Percentiles rank a stretch among this genome's conserved stretches.
These are phyloP conservation scores for Drosophila bifasciata DNA, from an alignment of 1,140 invertebrate species.

Conservation along the genomic window DNA sequence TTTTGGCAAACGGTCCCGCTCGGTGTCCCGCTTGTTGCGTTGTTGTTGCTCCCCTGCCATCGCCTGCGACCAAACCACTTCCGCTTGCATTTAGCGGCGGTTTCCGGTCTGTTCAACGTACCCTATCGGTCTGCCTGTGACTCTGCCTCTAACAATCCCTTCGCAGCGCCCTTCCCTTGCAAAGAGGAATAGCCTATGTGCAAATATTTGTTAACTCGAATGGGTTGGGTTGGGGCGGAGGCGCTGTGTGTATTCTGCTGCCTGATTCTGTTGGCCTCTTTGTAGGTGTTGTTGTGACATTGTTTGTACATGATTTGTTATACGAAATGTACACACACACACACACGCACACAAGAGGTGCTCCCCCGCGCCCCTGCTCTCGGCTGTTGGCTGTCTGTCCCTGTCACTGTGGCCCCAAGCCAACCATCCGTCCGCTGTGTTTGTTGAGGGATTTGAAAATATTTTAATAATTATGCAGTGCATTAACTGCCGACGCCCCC, in stretches of 20 bases:
- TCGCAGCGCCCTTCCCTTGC: not conserved
- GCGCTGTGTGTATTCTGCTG: slow-evolving; percentile 1
- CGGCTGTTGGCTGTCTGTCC: slow-evolving; percentile 1
- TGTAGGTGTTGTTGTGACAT: slow-evolving; percentile 61
- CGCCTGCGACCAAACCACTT: slow-evolving; percentile 10
- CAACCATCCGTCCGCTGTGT: slow-evolving; percentile 4
- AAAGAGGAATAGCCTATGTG: slow-evolving; percentile 21
- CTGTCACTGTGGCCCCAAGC: too few relatives aligned
- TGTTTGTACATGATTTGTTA: slow-evolving; percentile 81
- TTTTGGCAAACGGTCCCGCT: slow-evolving; percentile 30
- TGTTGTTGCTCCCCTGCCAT: not conserved
- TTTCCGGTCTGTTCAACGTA: slow-evolving; percentile 34
- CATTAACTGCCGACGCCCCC: slow-evolving; percentile 65
- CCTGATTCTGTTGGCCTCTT: not conserved
- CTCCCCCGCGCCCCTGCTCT: too few relatives aligned
- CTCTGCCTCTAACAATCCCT: not conserved
- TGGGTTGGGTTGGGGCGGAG: too few relatives aligned
- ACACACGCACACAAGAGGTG: not conserved
- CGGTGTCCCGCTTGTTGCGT: slow-evolving; percentile 34
- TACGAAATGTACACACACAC: slow-evolving; percentile 49
- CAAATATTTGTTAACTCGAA: slow-evolving; percentile 68
- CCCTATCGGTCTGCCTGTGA: not conserved
- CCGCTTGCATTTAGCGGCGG: slow-evolving; percentile 51
- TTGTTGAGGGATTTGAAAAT: slow-evolving; percentile 43
- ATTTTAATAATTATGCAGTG: slow-evolving; percentile 78